Conservation (phyloP, 2,113 vertebrate species). For the Nerophis ophidion region DNA sequence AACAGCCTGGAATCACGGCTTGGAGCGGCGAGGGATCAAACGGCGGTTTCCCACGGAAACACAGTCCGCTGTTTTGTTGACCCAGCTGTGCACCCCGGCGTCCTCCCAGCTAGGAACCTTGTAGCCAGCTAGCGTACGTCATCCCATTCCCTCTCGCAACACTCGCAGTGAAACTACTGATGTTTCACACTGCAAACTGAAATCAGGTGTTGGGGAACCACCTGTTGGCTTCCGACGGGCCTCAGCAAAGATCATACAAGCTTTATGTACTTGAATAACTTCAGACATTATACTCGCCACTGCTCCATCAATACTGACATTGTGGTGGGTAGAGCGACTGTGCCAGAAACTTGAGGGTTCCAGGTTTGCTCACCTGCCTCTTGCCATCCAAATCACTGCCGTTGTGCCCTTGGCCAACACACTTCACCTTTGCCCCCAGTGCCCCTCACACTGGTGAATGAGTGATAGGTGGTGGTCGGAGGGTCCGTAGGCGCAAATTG, state of each 20-base stretch:
- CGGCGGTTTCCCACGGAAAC: slow-evolving; percentile 11
- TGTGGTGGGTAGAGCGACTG: neutral
- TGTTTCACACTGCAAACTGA: slow-evolving; percentile 1
- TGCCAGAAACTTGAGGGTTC: too few relatives aligned
- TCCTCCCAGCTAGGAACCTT: neutral
- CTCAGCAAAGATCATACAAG: neutral
- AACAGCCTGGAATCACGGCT: neutral
- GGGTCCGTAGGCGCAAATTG: too few relatives aligned
- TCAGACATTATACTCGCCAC: neutral
- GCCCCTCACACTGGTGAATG: too few relatives aligned
- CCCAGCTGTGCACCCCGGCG: slow-evolving; percentile 11
- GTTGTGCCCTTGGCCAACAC: too few relatives aligned
- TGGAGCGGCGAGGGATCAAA: slow-evolving; percentile 1
- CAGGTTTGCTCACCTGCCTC: too few relatives aligned
- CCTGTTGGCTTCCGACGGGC: neutral
- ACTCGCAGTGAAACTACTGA: neutral
- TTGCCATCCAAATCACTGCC: too few relatives aligned
- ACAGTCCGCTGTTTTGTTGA: slow-evolving; percentile 8
- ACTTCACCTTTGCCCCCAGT: too few relatives aligned
- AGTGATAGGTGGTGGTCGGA: neutral
- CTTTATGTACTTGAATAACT: neutral
- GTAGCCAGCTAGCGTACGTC: slow-evolving; percentile 1
- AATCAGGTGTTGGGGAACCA: slow-evolving; percentile 8
- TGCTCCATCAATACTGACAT: neutral
- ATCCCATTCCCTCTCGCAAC: slow-evolving; percentile 1